Percentiles rank a stretch among this genome's conserved stretches.
These are phyloP conservation scores for Caretta caretta DNA, from an alignment of 2,113 vertebrate genomes.

Conservation along the genomic window DNA sequence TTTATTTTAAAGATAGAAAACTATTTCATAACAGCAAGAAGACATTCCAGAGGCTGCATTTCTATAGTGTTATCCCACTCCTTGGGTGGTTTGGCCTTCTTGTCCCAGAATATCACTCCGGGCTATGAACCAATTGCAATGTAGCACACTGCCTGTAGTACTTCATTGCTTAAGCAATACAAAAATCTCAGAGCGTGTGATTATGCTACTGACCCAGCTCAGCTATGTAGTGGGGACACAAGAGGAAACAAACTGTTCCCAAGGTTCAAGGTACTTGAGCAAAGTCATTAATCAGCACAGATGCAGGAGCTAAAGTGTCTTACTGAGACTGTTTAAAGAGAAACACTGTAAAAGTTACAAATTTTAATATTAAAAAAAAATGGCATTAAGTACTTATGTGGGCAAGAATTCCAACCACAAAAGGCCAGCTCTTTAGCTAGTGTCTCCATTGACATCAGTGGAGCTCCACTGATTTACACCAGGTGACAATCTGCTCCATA, in stretches of 20 bases:
- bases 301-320: neutral
- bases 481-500: fast-evolving
- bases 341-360: neutral
- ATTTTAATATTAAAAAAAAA: neutral
- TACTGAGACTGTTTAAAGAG: neutral
- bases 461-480: neutral
- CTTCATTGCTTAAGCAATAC: neutral
- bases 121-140: neutral
- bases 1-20: neutral
- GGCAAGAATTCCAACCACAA: neutral
- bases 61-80: neutral
- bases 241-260: neutral
- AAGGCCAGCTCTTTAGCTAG: neutral
- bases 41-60: neutral
- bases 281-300: neutral
- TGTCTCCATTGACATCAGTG: neutral
- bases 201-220: neutral
- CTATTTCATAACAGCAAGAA: neutral
- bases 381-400: neutral
- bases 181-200: neutral
- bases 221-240: neutral
- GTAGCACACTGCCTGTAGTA: neutral
- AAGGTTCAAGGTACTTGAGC: neutral
- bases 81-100: neutral
- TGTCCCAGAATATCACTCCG: neutral